Base-by-base conservation (phyloP, 2,888 invertebrate genomes). In the Thelaira solivaga region DNA sequence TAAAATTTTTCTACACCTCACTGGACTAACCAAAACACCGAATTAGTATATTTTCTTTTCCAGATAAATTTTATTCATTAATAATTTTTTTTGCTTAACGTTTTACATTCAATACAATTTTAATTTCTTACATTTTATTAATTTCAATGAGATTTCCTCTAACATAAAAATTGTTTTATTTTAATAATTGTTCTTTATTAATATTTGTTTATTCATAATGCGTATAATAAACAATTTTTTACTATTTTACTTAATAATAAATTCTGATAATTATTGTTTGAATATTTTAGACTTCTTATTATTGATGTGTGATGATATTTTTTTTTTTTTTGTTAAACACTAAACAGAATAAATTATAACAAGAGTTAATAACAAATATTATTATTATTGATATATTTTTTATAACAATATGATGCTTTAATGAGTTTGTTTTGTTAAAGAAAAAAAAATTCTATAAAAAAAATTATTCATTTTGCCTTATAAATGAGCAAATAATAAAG, bases 241-340 rank as follows among this genome's bases (percentile, higher is more conserved):
- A 64, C 69, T 78, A 68, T 55, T 53, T 74, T 74, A 47, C 65
- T n/a, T n/a, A n/a, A n/a, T 64, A 71, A 74, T 74, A 78, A 78
- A 71, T 78, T 78, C 73, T 69, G 55, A 73, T 77, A 71, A 68
- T 76, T 76, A 76, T 69, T 65, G 36, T 74, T 67, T 64, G 41
- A 45, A 41, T 55, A 49, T 51, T 67, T 59, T 61, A 57, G 4
- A 62, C 39, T 57, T 53, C 8, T 51, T 16, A 31, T 64, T 29
- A 22, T 13, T 62, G 20, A 62, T 62, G 34, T 34, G 20, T 61
- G 24, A 61, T 57, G 31, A 47, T 39, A 29, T 34, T 43, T 67
- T 55, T 49, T 45, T 2, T n/a, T 39, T 36, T 24, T 43, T 29
- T 45, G n/a, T 67, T 55, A 45, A 79, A 75, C 62, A 61, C n/a